Base-by-base conservation (phyloP, 2,797 vertebrate species). In the Sebastes wilsoni region DNA sequence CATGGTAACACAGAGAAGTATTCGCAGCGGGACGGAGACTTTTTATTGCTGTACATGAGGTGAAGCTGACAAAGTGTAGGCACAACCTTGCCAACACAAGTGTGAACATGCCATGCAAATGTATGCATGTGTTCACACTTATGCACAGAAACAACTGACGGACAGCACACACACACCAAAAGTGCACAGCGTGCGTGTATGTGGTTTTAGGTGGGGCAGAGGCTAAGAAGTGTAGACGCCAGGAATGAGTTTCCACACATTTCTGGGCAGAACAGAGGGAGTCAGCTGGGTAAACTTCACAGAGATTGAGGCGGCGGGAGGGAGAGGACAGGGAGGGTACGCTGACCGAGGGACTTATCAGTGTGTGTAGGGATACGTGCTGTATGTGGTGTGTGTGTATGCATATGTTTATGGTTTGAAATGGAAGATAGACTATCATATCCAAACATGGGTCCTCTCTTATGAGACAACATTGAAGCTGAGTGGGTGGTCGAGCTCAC, bases 251-350 rank as follows among this genome's bases (percentile, higher is more conserved):
- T 84, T 91, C 86, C 86, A 88, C 80, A 81, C 81, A 85, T 89
- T 88, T 88, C 66, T 85, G 73, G 75, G 68, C 82, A 81, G 82
- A 82, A 81, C 76, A 72, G 81, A 86, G 72, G 66, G 75, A 83
- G 89, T 92, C 89, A 91, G 88, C 89, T 90, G 87, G 85, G 86
- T 88, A 85, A 87, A 91, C 86, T 77, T 86, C 70, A 86, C 62
- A 84, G 54, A 54, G 23, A 66, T 1, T 22, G 58, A 28, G 46
- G 6, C 46, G 18, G 46, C 46, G 42, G 30, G 54, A 59, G 46
- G 30, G 54, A 59, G 46, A 28, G 10, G 72, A 68, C 62, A 28
- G 32, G n/a, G 81, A 83, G 65, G 52, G 28, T 67, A 36, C 1
- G 32, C 20, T 64, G 58, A 68, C 67, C 7, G 4, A 71, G 54